Evolutionary conservation across 2,113 vertebrate genomes (phyloP), one percentile per base, ranked within the genome.

Genomic region (Nerophis lumbriciformis): DNA sequence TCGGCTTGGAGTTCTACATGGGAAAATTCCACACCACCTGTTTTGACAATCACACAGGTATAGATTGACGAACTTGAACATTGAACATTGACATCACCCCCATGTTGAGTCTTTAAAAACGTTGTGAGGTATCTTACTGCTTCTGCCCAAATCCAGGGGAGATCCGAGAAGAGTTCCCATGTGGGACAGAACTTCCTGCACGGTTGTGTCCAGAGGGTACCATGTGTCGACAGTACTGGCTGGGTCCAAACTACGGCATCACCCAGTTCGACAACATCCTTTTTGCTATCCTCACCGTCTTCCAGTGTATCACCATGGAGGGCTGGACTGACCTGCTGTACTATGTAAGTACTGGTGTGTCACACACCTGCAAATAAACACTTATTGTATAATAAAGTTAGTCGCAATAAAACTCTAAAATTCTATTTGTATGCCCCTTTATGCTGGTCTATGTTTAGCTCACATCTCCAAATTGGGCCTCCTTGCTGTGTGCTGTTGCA

Each of bases 231-330:
- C 61, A 81, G 65, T 94, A 95, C 85, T 98, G 95, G 95, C 87
- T 94, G 54, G 95, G 94, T 44, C 94, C 94, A 38, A 97, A 97
- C 83, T 93, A 95, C 0, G 94, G 94, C 71, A 97, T 97, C 82
- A 97, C 94, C 5, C 94, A 97, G 88, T 97, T 97, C 36, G 94
- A 97, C 90, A 97, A 97, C 91, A 96, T 97, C 88, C 89, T 97
- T 74, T 97, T 96, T 68, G 94, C 94, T 52, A 90, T 97, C 61
- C 92, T 97, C 77, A 97, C 94, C 38, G 94, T 97, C 82, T 97
- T 97, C 89, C 94, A 97, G 85, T 97, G 94, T 78, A 97, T 97
- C 90, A 97, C 94, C 87, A 97, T 97, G 94, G 94, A 97, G 89
- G 94, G 94, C 65, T 97, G 94, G 94, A 97, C 91, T 7, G 94